A percentile compares a stretch with the other conserved stretches of the same genome.
These are phyloP conservation scores for Stomorhina lunata DNA, from an alignment of 2,888 invertebrate genomes.

Conservation along the genomic window DNA sequence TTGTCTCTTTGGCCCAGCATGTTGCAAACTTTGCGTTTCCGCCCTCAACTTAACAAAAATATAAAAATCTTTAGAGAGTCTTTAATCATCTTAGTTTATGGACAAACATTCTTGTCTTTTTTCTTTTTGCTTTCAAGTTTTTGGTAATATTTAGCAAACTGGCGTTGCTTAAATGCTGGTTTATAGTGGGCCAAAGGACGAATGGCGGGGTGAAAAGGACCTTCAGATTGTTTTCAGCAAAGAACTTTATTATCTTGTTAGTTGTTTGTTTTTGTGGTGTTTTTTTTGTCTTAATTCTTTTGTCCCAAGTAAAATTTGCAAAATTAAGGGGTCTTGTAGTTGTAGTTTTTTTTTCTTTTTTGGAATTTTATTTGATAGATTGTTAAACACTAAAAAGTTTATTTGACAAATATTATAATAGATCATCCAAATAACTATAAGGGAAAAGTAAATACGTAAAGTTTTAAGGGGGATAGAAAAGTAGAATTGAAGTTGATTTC, in stretches of 20 bases:
- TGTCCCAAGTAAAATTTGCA: background rate
- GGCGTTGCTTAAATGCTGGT: slow-evolving; percentile 5
- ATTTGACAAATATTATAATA: slow-evolving; percentile 60
- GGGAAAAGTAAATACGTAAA: background rate
- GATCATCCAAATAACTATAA: slow-evolving; percentile 23
- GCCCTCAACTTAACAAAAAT: background rate
- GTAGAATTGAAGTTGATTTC: too few species aligned
- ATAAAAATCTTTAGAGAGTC: slow-evolving; percentile 64
- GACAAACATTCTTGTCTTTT: slow-evolving; percentile 32
- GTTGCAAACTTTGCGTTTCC: too few species aligned
- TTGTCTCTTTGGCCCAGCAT: too few species aligned
- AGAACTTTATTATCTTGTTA: slow-evolving; percentile 23
- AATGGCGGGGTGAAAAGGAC: too few species aligned
- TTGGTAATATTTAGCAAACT: too few species aligned
- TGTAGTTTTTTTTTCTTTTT: background rate
- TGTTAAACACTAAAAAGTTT: slow-evolving; percentile 47
- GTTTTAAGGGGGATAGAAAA: background rate
- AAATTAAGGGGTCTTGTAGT: slow-evolving; percentile 18
- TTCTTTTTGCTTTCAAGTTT: too few species aligned
- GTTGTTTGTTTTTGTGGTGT: background rate
- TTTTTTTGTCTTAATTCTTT: too few species aligned
- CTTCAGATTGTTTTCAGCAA: too few species aligned
- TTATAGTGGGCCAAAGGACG: too few species aligned
- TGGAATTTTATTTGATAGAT: slow-evolving; percentile 23
- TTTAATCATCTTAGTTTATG: slow-evolving; percentile 65